A percentile compares a stretch with the other conserved stretches of the same genome.
phyloP scores from a whole-genome alignment of 2,113 vertebrate species.

The Melanerpes aurifrons region DNA sequence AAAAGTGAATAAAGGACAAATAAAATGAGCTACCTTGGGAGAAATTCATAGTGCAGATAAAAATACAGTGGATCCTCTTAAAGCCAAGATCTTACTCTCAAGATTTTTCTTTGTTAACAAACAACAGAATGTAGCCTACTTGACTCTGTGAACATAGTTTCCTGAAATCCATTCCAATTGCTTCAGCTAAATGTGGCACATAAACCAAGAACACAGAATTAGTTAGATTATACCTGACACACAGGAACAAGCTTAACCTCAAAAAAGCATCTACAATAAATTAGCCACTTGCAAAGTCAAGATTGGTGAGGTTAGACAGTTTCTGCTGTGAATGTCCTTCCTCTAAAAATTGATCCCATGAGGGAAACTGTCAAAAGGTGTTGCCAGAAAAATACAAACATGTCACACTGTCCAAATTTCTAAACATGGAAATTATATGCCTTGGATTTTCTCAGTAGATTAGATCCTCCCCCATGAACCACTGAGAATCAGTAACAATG shows the following conservation, averaged over 20 bases:
- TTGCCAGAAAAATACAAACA: background rate
- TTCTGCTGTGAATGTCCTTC: background rate
- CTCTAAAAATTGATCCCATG: background rate
- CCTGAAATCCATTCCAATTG: background rate
- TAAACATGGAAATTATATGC: background rate
- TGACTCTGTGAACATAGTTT: background rate
- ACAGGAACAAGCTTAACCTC: background rate
- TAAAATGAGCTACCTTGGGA: background rate
- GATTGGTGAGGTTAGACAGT: background rate
- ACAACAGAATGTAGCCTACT: background rate
- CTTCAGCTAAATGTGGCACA: conserved; percentile 13
- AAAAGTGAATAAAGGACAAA: conserved; percentile 17
- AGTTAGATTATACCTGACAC: background rate
- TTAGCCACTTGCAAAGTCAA: background rate
- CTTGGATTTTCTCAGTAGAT: background rate
- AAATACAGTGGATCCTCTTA: background rate
- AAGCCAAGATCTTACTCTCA: background rate
- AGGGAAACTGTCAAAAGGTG: background rate
- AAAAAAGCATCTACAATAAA: background rate
- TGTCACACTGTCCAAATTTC: background rate
- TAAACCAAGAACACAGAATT: background rate
- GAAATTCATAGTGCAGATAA: background rate
- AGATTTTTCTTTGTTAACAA: conserved; percentile 5
- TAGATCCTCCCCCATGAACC: background rate
- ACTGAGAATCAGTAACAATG: background rate